Percentiles rank a stretch among this genome's conserved stretches.
Evolutionary conservation across 1,140 invertebrate species (phyloP).

Genomic region (Megalonaias nervosa): DNA sequence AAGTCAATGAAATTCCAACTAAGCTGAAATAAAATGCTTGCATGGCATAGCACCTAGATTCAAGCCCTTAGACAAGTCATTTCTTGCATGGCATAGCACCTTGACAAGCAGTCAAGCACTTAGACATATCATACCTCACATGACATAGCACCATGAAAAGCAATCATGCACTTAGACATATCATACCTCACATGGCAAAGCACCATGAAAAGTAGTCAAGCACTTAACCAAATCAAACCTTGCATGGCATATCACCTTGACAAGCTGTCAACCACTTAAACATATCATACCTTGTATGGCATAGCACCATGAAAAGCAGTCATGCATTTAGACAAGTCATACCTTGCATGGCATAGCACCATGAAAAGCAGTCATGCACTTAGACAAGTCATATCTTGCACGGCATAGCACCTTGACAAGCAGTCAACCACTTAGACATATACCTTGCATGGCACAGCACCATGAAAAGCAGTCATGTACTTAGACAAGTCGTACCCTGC

Average conservation of each 20-base stretch:
- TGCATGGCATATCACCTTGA: conserved; percentile 73
- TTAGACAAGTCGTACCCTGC: not conserved
- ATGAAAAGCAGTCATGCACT: too few species aligned
- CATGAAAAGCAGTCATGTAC: conserved; percentile 14
- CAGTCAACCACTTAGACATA: not conserved
- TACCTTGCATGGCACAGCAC: conserved; percentile 1
- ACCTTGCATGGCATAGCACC: too few species aligned
- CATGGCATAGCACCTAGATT: too few species aligned
- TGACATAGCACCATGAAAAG: not conserved
- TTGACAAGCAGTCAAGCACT: not conserved
- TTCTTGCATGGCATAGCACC: too few species aligned
- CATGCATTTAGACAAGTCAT: too few species aligned
- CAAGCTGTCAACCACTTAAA: conserved; percentile 72
- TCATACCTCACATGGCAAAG: not conserved
- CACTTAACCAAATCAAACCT: conserved; percentile 61
- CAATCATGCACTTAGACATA: conserved; percentile 2
- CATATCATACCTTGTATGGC: too few species aligned
- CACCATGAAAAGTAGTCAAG: not conserved
- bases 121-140: not conserved
- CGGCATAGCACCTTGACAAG: too few species aligned
- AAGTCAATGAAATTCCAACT: too few species aligned
- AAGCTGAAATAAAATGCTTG: too few species aligned
- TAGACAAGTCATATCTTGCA: too few species aligned
- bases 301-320: too few species aligned
- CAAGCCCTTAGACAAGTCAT: too few species aligned